phyloP scores from a whole-genome alignment of 2,797 vertebrate species.

The Danionella dracula region DNA sequence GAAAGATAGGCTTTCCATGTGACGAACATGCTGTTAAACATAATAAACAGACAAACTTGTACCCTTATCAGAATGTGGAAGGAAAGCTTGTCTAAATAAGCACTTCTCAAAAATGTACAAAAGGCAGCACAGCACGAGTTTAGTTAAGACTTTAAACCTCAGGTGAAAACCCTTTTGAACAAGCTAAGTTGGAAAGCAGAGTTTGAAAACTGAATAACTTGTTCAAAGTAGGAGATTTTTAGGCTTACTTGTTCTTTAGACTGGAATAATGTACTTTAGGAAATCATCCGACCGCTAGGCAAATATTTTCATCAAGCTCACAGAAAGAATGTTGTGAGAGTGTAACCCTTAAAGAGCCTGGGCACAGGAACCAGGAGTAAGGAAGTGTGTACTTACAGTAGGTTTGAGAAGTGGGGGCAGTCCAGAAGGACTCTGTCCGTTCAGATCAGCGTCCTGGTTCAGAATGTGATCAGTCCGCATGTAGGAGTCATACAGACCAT shows the following conservation, averaged over 20 bases:
- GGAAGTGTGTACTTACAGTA: slow-evolving; percentile 74
- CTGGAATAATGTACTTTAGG: neutral
- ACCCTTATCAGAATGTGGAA: slow-evolving; percentile 1
- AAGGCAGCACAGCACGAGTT: neutral
- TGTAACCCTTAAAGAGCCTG: slow-evolving; percentile 3
- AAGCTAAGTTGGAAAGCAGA: neutral
- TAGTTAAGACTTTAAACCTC: neutral
- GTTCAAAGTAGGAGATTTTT: slow-evolving; percentile 10
- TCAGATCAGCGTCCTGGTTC: slow-evolving; percentile 78
- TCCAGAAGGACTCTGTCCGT: slow-evolving; percentile 75
- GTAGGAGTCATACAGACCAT: slow-evolving; percentile 91
- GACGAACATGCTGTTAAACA: neutral
- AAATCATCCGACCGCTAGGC: neutral
- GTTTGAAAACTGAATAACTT: neutral
- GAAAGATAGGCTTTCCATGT: neutral
- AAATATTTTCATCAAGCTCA: neutral
- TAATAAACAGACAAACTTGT: slow-evolving; percentile 4
- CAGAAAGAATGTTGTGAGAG: neutral
- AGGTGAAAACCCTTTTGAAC: neutral
- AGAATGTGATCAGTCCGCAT: slow-evolving; percentile 93
- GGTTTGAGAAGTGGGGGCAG: slow-evolving; percentile 81
- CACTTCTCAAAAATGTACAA: neutral
- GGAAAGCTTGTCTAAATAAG: neutral
- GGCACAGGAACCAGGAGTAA: neutral
- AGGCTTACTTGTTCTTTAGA: slow-evolving; percentile 25